These are phyloP conservation scores for Pelusios castaneus DNA, from an alignment of 2,113 vertebrate species.

Conservation along the genomic window DNA sequence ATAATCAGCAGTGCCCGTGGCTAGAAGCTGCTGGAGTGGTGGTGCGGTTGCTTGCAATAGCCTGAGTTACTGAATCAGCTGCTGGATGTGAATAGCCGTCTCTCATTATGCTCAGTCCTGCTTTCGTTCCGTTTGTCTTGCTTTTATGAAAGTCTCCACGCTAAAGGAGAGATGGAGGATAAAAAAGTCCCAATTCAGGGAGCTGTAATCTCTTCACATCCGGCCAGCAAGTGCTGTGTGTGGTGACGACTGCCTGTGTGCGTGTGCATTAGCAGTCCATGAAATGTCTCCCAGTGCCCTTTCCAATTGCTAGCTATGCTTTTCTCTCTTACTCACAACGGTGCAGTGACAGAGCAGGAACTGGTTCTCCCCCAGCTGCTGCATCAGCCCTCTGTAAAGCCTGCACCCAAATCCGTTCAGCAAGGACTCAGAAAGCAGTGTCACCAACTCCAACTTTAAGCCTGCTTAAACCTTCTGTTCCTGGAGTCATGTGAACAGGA, in stretches of 20 bases:
- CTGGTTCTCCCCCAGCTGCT: background rate
- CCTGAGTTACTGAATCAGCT: background rate
- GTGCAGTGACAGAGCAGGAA: background rate
- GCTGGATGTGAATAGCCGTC: background rate
- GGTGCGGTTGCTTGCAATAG: background rate
- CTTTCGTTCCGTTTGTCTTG: background rate
- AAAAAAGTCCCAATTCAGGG: background rate
- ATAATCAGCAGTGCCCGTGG: background rate
- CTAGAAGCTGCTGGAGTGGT: background rate
- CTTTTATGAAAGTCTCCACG: background rate
- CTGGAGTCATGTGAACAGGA: background rate
- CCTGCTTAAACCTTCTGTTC: background rate
- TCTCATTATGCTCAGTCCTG: background rate
- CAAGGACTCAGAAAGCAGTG: background rate
- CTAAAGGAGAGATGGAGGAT: background rate
- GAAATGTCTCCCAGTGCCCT: background rate
- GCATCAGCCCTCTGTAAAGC: background rate
- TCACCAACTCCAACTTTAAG: background rate
- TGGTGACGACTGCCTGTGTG: background rate
- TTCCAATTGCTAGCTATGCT: background rate
- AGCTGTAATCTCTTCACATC: background rate
- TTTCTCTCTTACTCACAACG: background rate
- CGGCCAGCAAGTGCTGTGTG: background rate
- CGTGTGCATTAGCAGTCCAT: background rate
- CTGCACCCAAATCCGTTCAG: background rate